These are phyloP conservation scores for Lepidotrigona ventralis DNA, from an alignment of 1,140 invertebrate genomes.

Conservation along the genomic window DNA sequence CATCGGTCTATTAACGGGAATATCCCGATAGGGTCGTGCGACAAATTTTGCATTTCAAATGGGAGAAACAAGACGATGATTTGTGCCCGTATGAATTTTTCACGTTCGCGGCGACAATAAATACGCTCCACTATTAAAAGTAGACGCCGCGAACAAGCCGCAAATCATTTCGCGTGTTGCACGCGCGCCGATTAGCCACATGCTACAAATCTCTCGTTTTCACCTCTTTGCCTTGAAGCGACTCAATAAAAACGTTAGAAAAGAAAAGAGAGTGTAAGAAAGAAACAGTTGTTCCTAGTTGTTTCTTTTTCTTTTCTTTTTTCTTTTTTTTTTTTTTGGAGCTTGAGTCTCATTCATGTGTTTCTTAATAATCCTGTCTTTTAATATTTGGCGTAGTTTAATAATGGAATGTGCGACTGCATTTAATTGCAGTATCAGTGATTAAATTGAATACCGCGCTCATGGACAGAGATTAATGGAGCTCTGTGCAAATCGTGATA, in stretches of 20 bases:
- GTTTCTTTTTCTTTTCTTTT: no score
- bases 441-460: neutral
- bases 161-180: constrained; percentile 53
- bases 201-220: constrained; percentile 10
- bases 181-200: constrained; percentile 49
- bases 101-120: constrained; percentile 11
- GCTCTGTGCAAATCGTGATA: neutral
- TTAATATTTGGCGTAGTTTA: neutral
- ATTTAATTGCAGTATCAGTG: neutral
- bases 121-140: constrained; percentile 37
- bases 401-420: neutral
- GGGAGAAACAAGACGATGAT: constrained; percentile 32
- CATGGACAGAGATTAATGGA: constrained; percentile 4
- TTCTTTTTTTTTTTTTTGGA: no score
- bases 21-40: neutral
- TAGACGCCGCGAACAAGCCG: constrained; percentile 24
- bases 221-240: no score
- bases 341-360: neutral
- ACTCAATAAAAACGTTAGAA: neutral
- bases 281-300: neutral
- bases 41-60: neutral
- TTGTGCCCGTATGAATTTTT: constrained; percentile 34
- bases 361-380: neutral
- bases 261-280: neutral
- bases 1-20: neutral